A percentile compares a stretch with the other conserved stretches of the same genome.
Conservation (phyloP, 2,888 invertebrate species). For the Hedya salicella region DNA sequence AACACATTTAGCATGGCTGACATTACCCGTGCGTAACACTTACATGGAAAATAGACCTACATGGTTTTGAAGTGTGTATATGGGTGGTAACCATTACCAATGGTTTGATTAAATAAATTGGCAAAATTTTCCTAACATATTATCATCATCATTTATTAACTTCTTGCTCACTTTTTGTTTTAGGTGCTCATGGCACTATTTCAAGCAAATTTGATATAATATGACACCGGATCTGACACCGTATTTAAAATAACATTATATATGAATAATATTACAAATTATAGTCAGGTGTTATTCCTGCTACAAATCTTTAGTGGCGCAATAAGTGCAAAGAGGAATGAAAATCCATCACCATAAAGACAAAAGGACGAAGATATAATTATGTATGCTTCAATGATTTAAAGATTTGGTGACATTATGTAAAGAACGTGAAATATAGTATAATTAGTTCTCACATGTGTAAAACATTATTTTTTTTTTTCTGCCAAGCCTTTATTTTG, state of each 20-base stretch:
- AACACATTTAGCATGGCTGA: constrained; percentile 11
- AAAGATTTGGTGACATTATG: background rate
- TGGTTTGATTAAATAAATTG: too few relatives aligned
- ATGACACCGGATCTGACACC: too few relatives aligned
- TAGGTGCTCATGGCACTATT: too few relatives aligned
- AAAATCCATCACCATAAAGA: constrained; percentile 43
- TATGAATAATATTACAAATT: too few relatives aligned
- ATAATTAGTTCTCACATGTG: constrained; percentile 40
- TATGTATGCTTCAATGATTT: constrained; percentile 1
- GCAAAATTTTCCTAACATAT: too few relatives aligned
- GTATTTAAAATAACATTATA: too few relatives aligned
- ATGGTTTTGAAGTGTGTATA: background rate
- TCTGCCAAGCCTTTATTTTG: background rate
- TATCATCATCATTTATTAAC: too few relatives aligned
- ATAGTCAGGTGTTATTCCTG: background rate
- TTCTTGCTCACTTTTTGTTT: too few relatives aligned
- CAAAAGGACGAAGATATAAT: constrained; percentile 3
- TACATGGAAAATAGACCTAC: background rate
- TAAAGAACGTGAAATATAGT: background rate
- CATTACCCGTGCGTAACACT: constrained; percentile 5
- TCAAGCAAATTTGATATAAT: too few relatives aligned
- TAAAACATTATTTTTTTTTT: background rate
- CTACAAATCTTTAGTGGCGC: background rate
- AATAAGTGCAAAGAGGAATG: constrained; percentile 18
- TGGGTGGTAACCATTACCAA: too few relatives aligned